phyloP scores from a whole-genome alignment of 1,140 invertebrate species.

The Musca domestica region DNA sequence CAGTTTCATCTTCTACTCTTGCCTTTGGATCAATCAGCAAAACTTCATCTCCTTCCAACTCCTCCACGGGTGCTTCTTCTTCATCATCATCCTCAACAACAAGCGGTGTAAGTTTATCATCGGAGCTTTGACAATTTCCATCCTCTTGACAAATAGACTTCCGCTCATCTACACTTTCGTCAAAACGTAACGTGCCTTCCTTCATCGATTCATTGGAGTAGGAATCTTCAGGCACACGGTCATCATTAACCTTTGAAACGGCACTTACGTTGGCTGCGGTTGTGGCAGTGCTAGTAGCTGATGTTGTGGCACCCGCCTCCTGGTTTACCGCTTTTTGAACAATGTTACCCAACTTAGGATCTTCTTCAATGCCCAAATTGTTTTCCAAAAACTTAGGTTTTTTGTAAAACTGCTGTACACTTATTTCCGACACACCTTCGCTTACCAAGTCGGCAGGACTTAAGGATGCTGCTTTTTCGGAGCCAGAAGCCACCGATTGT shows the following conservation, averaged over 20 bases:
- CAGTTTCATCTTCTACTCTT: not conserved
- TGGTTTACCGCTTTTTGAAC: slow-evolving; percentile 40
- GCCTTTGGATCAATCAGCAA: not conserved
- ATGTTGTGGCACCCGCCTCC: not conserved
- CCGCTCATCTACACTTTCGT: slow-evolving; percentile 25
- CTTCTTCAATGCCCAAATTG: slow-evolving; percentile 52
- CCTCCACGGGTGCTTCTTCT: too few relatives aligned
- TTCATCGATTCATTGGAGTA: slow-evolving; percentile 13
- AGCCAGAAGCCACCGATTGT: not conserved
- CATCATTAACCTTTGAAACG: not conserved
- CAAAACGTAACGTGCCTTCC: slow-evolving; percentile 21
- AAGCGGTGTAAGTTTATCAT: slow-evolving; percentile 21
- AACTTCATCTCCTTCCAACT: slow-evolving; percentile 2
- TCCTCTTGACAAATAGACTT: slow-evolving; percentile 17
- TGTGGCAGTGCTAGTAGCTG: not conserved
- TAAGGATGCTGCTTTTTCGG: slow-evolving; percentile 42
- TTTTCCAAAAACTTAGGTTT: slow-evolving; percentile 53
- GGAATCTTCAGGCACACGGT: not conserved
- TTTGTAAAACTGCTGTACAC: slow-evolving; percentile 51
- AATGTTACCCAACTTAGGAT: slow-evolving; percentile 52
- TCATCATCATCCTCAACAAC: slow-evolving; percentile 25
- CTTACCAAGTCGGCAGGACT: slow-evolving; percentile 47
- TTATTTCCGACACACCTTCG: slow-evolving; percentile 47
- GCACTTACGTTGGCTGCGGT: not conserved
- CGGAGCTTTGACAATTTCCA: slow-evolving; percentile 14